Evolutionary conservation across 2,113 vertebrate genomes (phyloP), one percentile per base, ranked within the genome.

Genomic region (Chaetura pelagica): DNA sequence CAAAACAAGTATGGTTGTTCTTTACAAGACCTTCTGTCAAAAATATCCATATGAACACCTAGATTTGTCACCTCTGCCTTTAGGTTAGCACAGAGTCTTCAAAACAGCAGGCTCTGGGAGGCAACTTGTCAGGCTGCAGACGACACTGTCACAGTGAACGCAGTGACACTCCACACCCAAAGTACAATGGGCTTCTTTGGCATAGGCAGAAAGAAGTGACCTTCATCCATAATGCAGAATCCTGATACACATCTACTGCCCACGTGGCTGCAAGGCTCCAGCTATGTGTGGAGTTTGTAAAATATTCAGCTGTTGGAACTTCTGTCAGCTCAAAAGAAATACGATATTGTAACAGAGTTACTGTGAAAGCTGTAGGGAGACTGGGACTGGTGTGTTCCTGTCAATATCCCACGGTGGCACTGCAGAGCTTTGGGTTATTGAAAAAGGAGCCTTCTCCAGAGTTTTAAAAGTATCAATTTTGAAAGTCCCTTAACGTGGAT

Each of bases 281-380:
- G 69, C 30, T 61, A 35, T 0, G 0, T 12, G 12, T 11, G 10
- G 40, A 29, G 35, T 2, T 42, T 24, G 75, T 40, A 73, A 81
- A 89, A 62, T 6, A 68, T 1, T 52, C 66, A 66, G 64, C 32
- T 63, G 59, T 4, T 59, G 76, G 69, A 81, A 59, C 18, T 32
- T 67, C 34, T 48, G 23, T 52, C 44, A 57, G 46, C 48, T 75
- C 3, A 0, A 20, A 19, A 64, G 35, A 54, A 34, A 61, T 1
- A 15, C 4, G 5, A n/a, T 57, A 62, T 21, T 82, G 40, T n/a
- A 66, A 20, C 7, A 0, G 4, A 76, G 40, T 5, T 57, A 26
- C 20, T 55, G 27, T 42, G 78, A 64, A 85, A 71, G 54, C 49
- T 11, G n/a, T 38, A n/a, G 80, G 69, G 80, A 81, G 34, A 38